These are phyloP conservation scores for Catamblyrhynchus diadema DNA, from an alignment of 2,797 vertebrate genomes.

Conservation along the genomic window DNA sequence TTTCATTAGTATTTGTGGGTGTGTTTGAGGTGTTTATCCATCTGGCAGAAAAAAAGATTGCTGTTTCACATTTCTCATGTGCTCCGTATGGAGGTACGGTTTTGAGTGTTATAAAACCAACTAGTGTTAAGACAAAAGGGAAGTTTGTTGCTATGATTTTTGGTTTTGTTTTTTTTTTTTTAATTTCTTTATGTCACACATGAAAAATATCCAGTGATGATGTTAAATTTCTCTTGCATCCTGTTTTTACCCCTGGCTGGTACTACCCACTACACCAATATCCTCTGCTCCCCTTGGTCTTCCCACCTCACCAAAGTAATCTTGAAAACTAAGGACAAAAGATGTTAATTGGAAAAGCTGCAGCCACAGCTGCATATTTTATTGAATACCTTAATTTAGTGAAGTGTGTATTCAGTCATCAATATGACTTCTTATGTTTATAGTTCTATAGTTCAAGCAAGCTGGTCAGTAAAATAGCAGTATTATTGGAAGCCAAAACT, in stretches of 20 bases:
- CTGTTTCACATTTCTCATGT: not conserved
- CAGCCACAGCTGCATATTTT: not conserved
- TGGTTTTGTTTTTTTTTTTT: not conserved
- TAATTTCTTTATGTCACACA: not conserved
- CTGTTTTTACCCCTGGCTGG: not conserved
- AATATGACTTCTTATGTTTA: not conserved
- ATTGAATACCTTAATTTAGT: not conserved
- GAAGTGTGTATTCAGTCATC: not conserved
- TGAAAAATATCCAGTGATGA: not conserved
- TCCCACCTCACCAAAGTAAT: not conserved
- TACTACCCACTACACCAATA: not conserved
- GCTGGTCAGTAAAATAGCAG: not conserved
- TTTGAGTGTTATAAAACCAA: not conserved
- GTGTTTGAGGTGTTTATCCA: conserved; percentile 39
- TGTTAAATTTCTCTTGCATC: not conserved
- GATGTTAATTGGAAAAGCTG: not conserved
- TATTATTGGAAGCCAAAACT: not conserved
- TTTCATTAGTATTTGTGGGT: conserved; percentile 67
- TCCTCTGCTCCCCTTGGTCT: not conserved
- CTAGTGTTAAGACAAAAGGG: not conserved
- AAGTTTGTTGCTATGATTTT: not conserved
- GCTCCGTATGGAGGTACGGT: not conserved
- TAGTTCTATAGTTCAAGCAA: not conserved
- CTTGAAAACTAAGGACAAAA: not conserved
- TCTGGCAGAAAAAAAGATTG: conserved; percentile 2